Conservation (phyloP, 2,888 invertebrate species). For the Leptinotarsa tumamoca region DNA sequence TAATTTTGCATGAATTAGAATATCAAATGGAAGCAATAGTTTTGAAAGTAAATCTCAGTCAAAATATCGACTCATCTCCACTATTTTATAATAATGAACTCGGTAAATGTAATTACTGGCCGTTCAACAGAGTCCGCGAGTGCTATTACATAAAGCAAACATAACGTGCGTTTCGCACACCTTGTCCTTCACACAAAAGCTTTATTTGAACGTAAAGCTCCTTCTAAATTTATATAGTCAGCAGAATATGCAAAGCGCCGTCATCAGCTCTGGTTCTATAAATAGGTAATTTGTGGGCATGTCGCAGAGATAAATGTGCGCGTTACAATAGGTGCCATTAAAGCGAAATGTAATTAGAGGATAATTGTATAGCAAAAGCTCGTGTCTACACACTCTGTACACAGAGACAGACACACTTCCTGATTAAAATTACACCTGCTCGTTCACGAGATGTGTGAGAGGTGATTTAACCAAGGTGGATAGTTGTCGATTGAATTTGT, state of each 20-base stretch:
- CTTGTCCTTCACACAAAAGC: constrained; percentile 33
- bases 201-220: constrained; percentile 30
- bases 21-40: too few relatives aligned
- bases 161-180: constrained; percentile 28
- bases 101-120: neutral
- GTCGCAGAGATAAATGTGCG: constrained; percentile 21
- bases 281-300: constrained; percentile 36
- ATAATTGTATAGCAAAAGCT: constrained; percentile 48
- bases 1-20: too few relatives aligned
- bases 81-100: too few relatives aligned
- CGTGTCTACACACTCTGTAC: constrained; percentile 37
- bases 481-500: too few relatives aligned
- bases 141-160: constrained; percentile 24
- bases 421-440: constrained; percentile 45
- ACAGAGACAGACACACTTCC: constrained; percentile 33
- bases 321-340: constrained; percentile 47
- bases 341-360: constrained; percentile 47
- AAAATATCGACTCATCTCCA: too few relatives aligned
- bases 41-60: too few relatives aligned
- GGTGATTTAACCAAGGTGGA: neutral
- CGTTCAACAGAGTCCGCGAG: neutral
- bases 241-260: constrained; percentile 28
- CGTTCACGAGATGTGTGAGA: constrained; percentile 28
- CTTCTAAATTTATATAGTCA: constrained; percentile 34
- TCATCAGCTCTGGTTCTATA: constrained; percentile 34